Percentiles rank a stretch among this genome's conserved stretches.
Conservation (phyloP, 2,113 vertebrate genomes). For the Phoxinus phoxinus region DNA sequence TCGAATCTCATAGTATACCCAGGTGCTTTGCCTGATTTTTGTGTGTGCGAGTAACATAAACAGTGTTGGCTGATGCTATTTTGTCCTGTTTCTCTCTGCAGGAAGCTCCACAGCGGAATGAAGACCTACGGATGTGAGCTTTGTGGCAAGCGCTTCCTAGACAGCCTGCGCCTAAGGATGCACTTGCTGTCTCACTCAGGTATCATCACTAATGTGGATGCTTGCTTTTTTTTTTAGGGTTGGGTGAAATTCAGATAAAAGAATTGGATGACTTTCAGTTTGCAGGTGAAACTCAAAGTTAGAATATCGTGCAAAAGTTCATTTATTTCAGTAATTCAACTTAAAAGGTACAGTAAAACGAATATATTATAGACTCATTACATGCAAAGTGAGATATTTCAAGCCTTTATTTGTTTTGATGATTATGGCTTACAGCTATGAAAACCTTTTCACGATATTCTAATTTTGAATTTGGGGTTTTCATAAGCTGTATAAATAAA, state of each 20-base stretch:
- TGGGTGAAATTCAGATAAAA: not conserved
- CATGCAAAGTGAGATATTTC: too few species aligned
- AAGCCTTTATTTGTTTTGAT: too few species aligned
- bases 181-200: slow-evolving; percentile 99
- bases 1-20: slow-evolving; percentile 49
- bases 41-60: slow-evolving; percentile 50
- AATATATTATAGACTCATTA: too few species aligned
- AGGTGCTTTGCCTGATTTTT: slow-evolving; percentile 18
- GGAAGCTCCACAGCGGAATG: slow-evolving; percentile 99
- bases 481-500: too few species aligned
- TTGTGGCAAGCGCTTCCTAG: slow-evolving; percentile 97
- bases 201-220: slow-evolving; percentile 63
- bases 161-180: slow-evolving; percentile 97
- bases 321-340: too few species aligned
- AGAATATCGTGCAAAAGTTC: too few species aligned
- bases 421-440: too few species aligned
- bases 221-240: not conserved
- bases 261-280: not conserved
- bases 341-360: too few species aligned
- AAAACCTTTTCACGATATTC: too few species aligned
- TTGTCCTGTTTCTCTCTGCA: slow-evolving; percentile 68
- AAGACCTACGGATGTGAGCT: slow-evolving; percentile 97
- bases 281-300: too few species aligned
- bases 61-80: slow-evolving; percentile 53
- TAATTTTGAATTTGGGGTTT: too few species aligned